Conservation (phyloP, 2,797 vertebrate genomes). For the Monodelphis domestica region DNA sequence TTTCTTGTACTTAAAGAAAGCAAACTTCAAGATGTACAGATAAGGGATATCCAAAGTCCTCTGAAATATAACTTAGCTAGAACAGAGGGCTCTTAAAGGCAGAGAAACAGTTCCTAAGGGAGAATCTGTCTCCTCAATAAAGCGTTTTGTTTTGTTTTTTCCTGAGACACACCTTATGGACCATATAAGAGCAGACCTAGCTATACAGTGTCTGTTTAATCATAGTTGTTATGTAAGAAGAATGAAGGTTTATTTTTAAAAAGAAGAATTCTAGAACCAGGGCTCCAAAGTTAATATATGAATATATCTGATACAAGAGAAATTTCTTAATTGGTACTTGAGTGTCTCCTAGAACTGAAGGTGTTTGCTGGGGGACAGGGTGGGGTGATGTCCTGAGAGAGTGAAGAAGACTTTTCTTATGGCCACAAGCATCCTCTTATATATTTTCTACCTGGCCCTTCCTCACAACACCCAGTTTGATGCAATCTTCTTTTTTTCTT, state of each 20-base stretch:
- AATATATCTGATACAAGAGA: not conserved
- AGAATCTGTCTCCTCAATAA: not conserved
- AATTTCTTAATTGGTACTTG: not conserved
- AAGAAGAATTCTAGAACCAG: not conserved
- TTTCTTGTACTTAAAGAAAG: not conserved
- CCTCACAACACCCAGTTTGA: not conserved
- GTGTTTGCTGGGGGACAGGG: not conserved
- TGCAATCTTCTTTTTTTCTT: not conserved
- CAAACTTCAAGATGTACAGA: not conserved
- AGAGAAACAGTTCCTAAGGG: not conserved
- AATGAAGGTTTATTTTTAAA: not conserved
- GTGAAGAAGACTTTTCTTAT: not conserved
- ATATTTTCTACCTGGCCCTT: not conserved
- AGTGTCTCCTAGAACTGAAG: not conserved
- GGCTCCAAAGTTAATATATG: not conserved
- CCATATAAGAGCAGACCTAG: not conserved
- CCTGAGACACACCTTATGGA: not conserved
- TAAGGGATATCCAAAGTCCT: not conserved
- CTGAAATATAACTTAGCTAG: not conserved
- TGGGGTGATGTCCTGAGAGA: not conserved
- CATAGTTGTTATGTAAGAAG: not conserved
- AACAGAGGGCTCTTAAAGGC: not conserved
- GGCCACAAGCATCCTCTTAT: not conserved
- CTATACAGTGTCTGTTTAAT: not conserved
- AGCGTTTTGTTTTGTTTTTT: too few relatives aligned